Evolutionary conservation across 2,797 vertebrate species (phyloP), one percentile per base, ranked within the genome.

Genomic region (Melanotaenia trifasciata): DNA sequence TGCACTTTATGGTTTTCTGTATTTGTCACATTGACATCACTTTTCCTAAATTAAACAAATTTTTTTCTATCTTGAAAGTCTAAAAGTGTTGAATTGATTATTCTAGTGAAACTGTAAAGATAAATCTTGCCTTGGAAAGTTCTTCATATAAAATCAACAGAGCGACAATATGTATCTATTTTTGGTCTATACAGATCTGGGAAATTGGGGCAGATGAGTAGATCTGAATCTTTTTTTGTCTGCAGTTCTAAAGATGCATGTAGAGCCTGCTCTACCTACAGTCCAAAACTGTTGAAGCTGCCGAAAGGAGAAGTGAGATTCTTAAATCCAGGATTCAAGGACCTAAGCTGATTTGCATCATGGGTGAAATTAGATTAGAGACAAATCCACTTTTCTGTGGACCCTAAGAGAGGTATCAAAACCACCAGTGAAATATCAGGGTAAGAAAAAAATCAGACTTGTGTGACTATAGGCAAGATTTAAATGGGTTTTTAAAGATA

Each of bases 311-410:
- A 82, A 61, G 59, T 70, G 80, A 78, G 79, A 79, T 79, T 85
- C 73, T 74, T 78, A 70, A 71, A 86, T 92, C 64, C 69, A 80
- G 83, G 78, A 86, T 89, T 81, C 61, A 85, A 74, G 67, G 57
- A 68, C 57, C 56, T 91, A 90, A 94, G 88, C 86, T 90, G 89
- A 92, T 94, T 91, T 91, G 86, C 85, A 93, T 93, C 85, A 81
- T 16, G 81, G 75, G 80, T 89, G 73, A 90, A 94, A 94, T 93
- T 90, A 89, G 87, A 94, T 94, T 93, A 92, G 75, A 83, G 83
- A 66, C 77, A 88, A 93, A 95, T 92, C 89, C 85, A 91, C 84
- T 93, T 92, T 93, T 86, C 83, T 85, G 65, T 85, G 66, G 76
- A 76, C 78, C 82, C 64, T 50, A 38, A 64, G 71, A 81, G 70